Evolutionary conservation across 1,140 invertebrate genomes (phyloP), one percentile per base, ranked within the genome.

Genomic region (Phocides pigmalion): DNA sequence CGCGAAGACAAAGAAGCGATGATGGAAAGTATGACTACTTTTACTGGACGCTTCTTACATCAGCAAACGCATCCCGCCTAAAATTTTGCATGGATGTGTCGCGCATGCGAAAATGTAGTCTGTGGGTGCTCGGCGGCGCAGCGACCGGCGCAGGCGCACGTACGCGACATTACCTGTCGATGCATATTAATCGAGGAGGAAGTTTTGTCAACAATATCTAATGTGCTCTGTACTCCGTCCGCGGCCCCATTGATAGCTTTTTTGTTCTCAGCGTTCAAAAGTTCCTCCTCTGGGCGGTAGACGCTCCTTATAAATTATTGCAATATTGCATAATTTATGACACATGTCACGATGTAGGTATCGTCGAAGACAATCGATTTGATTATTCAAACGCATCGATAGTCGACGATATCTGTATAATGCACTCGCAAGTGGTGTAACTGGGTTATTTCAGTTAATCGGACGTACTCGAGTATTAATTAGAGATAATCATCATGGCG

Each of bases 151-250:
- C 77, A 78, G 72, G 66, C 47, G 68, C 87, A 90, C 87, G 87
- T 90, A 66, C 81, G 64, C 76, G 72, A 81, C 76, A 85, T 89
- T 90, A 88, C 84, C 81, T 82, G 79, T 51, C 74, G 86, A 89
- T 90, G 87, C 83, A 90, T 90, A 90, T 87, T 87, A 87, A 90
- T 90, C 56, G 64, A 84, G 78, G 76, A 89, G 88, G 86, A 90
- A 90, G 88, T 90, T 88, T 90, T 90, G 88, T 89, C 75, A 89
- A 90, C 84, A 90, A 90, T 90, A 90, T 88, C 82, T 90, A 90
- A 90, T 90, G 86, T 83, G 81, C 82, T 83, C 82, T 58, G 74
- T 73, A 79, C 79, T 74, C 62, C 69, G 64, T 41, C 70, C 70
- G 84, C 87, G 87, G 86, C 69, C 66, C 75, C 79, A 89, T 89